Percentiles rank a stretch among this genome's conserved stretches.
These are phyloP conservation scores for Oryzias celebensis DNA, from an alignment of 2,113 vertebrate species.

Conservation along the genomic window DNA sequence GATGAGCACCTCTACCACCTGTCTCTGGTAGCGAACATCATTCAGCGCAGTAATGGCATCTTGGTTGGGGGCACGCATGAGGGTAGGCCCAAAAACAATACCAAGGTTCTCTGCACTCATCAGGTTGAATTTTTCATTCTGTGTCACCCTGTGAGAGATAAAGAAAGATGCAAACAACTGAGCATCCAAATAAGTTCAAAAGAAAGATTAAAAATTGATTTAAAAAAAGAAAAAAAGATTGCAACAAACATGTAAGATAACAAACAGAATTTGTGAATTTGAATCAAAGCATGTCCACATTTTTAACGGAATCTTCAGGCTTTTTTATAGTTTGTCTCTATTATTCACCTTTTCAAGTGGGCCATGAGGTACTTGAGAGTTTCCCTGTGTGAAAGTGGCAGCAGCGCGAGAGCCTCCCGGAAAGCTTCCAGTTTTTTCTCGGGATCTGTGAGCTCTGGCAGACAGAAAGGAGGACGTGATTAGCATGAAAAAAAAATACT, in stretches of 20 bases:
- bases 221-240: background rate
- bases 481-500: conserved; percentile 16
- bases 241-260: background rate
- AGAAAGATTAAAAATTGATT: background rate
- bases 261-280: too few relatives aligned
- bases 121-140: conserved; percentile 93
- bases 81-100: conserved; percentile 95
- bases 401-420: conserved; percentile 88
- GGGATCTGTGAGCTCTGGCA: conserved; percentile 86
- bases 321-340: background rate
- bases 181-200: background rate
- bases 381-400: conserved; percentile 94
- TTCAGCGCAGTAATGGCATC: conserved; percentile 94
- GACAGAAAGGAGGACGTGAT: conserved; percentile 18
- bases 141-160: conserved; percentile 83
- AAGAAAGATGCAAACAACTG: background rate
- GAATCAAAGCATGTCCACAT: too few relatives aligned
- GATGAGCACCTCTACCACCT: conserved; percentile 98
- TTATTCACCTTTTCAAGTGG: conserved; percentile 90
- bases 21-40: conserved; percentile 97
- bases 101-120: conserved; percentile 98
- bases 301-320: too few relatives aligned
- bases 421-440: conserved; percentile 93
- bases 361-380: conserved; percentile 96
- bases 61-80: conserved; percentile 91